Percentiles rank a stretch among this genome's conserved stretches.
phyloP scores from a whole-genome alignment of 2,888 invertebrate genomes.

The Hyalella azteca region DNA sequence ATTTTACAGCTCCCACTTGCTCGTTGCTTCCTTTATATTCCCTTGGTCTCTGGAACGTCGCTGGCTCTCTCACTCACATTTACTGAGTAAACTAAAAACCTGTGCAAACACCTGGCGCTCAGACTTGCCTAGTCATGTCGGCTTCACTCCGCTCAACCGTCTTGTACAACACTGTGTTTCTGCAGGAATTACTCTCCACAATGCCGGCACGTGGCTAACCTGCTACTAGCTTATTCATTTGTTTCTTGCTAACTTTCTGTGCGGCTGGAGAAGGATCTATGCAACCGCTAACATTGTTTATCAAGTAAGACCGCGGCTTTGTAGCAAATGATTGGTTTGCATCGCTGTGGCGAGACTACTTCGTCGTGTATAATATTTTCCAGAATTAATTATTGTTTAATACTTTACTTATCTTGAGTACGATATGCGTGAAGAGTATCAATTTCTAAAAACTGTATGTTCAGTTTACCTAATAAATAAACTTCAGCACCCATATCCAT shows the following conservation, averaged over 20 bases:
- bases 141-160: not conserved
- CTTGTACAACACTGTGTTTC: not conserved
- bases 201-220: not conserved
- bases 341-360: no score
- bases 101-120: slow-evolving; percentile 23
- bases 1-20: not conserved
- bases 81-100: slow-evolving; percentile 22
- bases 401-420: no score
- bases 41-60: not conserved
- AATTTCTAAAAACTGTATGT: no score
- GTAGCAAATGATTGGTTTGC: no score
- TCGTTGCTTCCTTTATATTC: not conserved
- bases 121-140: slow-evolving; percentile 2
- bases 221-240: not conserved
- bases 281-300: not conserved
- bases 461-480: no score
- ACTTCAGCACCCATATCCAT: no score
- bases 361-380: no score
- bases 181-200: not conserved
- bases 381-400: no score
- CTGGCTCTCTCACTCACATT: not conserved
- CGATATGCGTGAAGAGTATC: no score
- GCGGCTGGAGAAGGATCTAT: not conserved
- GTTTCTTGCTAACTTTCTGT: not conserved
- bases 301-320: no score